Conservation (phyloP, 2,113 vertebrate species). For the Erythrolamprus reginae region DNA sequence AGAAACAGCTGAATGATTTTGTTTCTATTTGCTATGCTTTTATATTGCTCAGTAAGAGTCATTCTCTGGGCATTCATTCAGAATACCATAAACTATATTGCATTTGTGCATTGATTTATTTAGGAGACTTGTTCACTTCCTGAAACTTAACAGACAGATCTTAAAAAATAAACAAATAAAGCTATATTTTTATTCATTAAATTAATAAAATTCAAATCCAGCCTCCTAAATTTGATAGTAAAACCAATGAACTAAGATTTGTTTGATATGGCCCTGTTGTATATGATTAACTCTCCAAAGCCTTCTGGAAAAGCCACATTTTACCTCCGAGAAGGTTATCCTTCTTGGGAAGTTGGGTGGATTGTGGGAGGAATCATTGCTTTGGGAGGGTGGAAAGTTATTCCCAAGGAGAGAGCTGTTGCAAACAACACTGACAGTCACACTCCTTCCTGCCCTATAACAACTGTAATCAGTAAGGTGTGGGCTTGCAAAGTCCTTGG, state of each 20-base stretch:
- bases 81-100: not conserved
- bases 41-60: not conserved
- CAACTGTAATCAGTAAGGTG: not conserved
- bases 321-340: not conserved
- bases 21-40: not conserved
- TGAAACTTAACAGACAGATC: not conserved
- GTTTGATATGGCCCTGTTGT: not conserved
- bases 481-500: not conserved
- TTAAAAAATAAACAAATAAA: not conserved
- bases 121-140: not conserved
- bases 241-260: not conserved
- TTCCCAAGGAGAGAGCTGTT: not conserved
- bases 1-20: not conserved
- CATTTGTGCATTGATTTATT: not conserved
- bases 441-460: not conserved
- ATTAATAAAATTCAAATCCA: not conserved
- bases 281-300: not conserved
- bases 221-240: not conserved
- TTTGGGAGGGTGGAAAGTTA: not conserved
- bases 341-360: accelerated
- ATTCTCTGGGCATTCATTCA: not conserved
- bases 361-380: not conserved
- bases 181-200: not conserved
- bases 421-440: not conserved
- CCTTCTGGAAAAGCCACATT: not conserved